Evolutionary conservation across 2,888 invertebrate genomes (phyloP).

Genomic region (Limnephilus lunatus): DNA sequence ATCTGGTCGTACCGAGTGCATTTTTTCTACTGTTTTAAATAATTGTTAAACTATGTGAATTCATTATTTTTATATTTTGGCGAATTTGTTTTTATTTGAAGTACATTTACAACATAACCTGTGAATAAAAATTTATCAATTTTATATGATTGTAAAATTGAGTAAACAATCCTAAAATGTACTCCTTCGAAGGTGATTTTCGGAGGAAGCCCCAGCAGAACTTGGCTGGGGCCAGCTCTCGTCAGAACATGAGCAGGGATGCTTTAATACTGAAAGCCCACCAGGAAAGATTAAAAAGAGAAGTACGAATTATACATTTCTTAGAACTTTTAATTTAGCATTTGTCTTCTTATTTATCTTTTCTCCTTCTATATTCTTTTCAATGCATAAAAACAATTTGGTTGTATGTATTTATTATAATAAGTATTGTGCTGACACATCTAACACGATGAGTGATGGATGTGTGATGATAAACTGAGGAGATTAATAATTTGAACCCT

Average conservation of each 20-base stretch:
- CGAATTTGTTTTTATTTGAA: constrained; percentile 26
- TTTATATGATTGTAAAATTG: constrained; percentile 19
- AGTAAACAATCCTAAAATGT: constrained; percentile 72
- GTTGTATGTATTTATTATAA: neutral
- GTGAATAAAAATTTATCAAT: constrained; percentile 10
- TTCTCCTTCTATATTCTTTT: no score
- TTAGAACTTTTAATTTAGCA: neutral
- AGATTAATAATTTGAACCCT: neutral
- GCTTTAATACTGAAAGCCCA: constrained; percentile 88
- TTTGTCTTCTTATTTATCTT: no score
- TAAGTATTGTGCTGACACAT: neutral
- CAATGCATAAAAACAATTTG: neutral
- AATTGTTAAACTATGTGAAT: constrained; percentile 34
- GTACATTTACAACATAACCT: constrained; percentile 51
- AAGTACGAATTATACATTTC: constrained; percentile 77
- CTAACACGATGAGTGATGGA: neutral
- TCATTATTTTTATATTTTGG: constrained; percentile 19
- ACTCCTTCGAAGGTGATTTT: constrained; percentile 94
- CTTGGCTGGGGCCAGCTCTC: constrained; percentile 89
- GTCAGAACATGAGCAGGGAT: constrained; percentile 82
- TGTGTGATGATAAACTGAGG: no score
- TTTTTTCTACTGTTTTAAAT: neutral
- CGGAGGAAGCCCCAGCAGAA: constrained; percentile 92
- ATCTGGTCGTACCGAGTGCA: neutral
- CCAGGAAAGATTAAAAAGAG: constrained; percentile 90